Conservation (phyloP, 2,113 vertebrate species). For the Corapipo altera region DNA sequence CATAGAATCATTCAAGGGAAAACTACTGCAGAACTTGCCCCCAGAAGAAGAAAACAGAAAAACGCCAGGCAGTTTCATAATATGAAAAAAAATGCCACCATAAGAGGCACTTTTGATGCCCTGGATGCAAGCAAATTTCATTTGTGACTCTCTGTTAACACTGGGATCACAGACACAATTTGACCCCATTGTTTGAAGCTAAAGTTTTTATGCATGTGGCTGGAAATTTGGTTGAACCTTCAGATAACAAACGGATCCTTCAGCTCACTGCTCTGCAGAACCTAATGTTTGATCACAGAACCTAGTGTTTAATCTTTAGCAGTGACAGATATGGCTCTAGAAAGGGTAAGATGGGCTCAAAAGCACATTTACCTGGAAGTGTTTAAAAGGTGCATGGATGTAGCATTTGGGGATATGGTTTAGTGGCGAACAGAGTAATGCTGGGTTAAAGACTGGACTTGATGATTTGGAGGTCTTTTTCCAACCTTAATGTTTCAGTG, state of each 20-base stretch:
- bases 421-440: background rate
- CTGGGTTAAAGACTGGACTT: background rate
- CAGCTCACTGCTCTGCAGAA: background rate
- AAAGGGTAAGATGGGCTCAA: background rate
- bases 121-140: background rate
- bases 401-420: background rate
- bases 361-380: background rate
- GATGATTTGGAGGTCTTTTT: background rate
- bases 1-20: background rate
- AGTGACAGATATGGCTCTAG: accelerated
- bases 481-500: background rate
- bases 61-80: background rate
- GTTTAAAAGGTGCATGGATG: background rate
- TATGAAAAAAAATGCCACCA: background rate
- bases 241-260: background rate
- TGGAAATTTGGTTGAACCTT: background rate
- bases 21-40: background rate
- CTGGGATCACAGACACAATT: background rate
- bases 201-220: background rate
- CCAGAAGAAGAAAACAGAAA: background rate
- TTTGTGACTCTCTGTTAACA: background rate
- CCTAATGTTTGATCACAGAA: accelerated
- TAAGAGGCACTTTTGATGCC: background rate
- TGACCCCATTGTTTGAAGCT: background rate
- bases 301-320: background rate